A percentile compares a stretch with the other conserved stretches of the same genome.
Conservation (phyloP, 2,888 invertebrate species). For the Mactromeris polynyma region DNA sequence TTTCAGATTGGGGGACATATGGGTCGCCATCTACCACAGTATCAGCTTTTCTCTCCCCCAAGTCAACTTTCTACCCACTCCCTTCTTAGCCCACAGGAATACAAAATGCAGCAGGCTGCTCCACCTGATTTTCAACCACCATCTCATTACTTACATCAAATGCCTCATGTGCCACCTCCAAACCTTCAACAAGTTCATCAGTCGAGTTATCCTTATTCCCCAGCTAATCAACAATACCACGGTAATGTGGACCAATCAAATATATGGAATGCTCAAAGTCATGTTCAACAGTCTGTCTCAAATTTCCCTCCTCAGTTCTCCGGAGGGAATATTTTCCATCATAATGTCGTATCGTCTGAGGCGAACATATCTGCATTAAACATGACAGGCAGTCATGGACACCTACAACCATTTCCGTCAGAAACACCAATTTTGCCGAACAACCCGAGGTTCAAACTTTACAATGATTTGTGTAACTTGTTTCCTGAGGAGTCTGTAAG, state of each 20-base stretch:
- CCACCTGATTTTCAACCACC: slow-evolving; percentile 27
- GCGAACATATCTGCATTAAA: slow-evolving; percentile 6
- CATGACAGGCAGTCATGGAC: background rate
- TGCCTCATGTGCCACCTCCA: background rate
- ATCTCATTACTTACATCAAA: background rate
- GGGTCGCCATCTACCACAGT: background rate
- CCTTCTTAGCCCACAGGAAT: slow-evolving; percentile 31
- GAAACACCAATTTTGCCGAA: slow-evolving; percentile 72
- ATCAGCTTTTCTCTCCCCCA: slow-evolving; percentile 13
- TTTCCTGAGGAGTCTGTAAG: slow-evolving; percentile 97
- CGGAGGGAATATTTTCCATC: slow-evolving; percentile 15
- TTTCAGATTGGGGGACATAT: slow-evolving; percentile 59
- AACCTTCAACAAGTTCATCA: slow-evolving; percentile 31
- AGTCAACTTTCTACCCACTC: background rate
- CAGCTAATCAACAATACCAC: slow-evolving; percentile 23
- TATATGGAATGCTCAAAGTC: slow-evolving; percentile 32
- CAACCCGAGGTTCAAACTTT: slow-evolving; percentile 93
- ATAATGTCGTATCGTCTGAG: background rate
- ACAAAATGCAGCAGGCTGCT: slow-evolving; percentile 26
- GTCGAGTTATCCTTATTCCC: slow-evolving; percentile 1
- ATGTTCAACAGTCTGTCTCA: slow-evolving; percentile 17
- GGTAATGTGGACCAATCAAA: slow-evolving; percentile 29
- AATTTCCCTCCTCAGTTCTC: slow-evolving; percentile 5
- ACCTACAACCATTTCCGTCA: slow-evolving; percentile 43
- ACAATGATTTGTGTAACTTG: slow-evolving; percentile 95